These are phyloP conservation scores for Novumbra hubbsi DNA, from an alignment of 2,797 vertebrate species.

Conservation along the genomic window DNA sequence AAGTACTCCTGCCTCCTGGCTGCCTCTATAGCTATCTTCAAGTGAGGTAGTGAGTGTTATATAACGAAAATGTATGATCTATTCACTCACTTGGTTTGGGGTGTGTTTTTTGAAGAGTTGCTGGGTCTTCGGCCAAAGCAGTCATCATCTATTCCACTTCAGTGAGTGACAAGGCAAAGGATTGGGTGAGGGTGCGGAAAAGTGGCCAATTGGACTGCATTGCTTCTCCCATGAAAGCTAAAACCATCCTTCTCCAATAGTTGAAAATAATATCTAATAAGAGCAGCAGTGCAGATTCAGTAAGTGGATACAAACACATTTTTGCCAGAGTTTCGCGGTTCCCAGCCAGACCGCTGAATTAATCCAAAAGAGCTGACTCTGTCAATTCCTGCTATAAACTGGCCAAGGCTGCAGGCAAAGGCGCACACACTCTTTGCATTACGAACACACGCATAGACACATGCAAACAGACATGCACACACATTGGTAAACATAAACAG, in stretches of 20 bases:
- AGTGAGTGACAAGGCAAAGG: slow-evolving; percentile 60
- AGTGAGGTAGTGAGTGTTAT: slow-evolving; percentile 26
- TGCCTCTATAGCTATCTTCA: neutral
- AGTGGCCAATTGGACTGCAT: slow-evolving; percentile 1
- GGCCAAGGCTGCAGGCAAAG: slow-evolving; percentile 5
- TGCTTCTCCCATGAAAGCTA: neutral
- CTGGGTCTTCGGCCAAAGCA: slow-evolving; percentile 39
- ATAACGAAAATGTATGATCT: slow-evolving; percentile 44
- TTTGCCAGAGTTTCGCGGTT: slow-evolving; percentile 46
- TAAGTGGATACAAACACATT: slow-evolving; percentile 50
- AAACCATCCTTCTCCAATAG: neutral
- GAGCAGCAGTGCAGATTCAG: slow-evolving; percentile 31
- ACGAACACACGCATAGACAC: neutral
- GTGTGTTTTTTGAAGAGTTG: slow-evolving; percentile 38
- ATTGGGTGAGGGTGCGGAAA: slow-evolving; percentile 61
- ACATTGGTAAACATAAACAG: slow-evolving; percentile 16
- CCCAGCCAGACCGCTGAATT: slow-evolving; percentile 74
- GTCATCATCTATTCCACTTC: slow-evolving; percentile 51
- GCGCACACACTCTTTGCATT: slow-evolving; percentile 11
- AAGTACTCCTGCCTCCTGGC: slow-evolving; percentile 13
- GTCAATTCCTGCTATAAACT: slow-evolving; percentile 49
- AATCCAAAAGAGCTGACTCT: slow-evolving; percentile 69
- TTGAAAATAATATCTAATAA: slow-evolving; percentile 43
- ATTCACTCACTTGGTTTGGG: slow-evolving; percentile 25
- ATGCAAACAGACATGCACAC: slow-evolving; percentile 29